phyloP scores from a whole-genome alignment of 2,888 invertebrate genomes.

The Spodoptera exigua region DNA sequence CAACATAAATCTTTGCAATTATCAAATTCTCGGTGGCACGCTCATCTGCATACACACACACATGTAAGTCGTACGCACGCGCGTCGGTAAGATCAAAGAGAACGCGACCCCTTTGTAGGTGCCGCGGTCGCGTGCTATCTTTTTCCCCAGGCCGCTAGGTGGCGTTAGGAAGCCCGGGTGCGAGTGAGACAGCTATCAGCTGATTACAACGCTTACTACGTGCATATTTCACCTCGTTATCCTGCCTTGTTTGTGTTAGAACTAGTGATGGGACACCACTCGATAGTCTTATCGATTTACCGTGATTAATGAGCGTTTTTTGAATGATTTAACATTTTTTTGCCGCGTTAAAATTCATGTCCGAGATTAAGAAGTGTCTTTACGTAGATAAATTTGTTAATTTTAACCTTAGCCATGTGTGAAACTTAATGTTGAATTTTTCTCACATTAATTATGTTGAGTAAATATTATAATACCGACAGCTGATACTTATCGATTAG shows the following conservation, averaged over 20 bases:
- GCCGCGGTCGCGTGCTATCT: slow-evolving; percentile 87
- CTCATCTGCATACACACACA: slow-evolving; percentile 86
- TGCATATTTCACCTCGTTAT: slow-evolving; percentile 90
- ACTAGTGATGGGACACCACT: slow-evolving; percentile 72
- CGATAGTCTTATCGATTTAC: slow-evolving; percentile 67
- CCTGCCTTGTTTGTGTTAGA: slow-evolving; percentile 89
- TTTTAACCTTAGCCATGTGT: slow-evolving; percentile 22
- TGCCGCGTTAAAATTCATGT: slow-evolving; percentile 21
- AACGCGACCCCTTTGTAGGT: slow-evolving; percentile 86
- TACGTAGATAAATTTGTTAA: not conserved
- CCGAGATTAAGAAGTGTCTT: slow-evolving; percentile 15
- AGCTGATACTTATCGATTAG: slow-evolving; percentile 18
- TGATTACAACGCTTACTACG: slow-evolving; percentile 86
- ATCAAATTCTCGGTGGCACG: slow-evolving; percentile 85
- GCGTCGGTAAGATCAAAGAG: slow-evolving; percentile 87
- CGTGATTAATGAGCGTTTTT: slow-evolving; percentile 72
- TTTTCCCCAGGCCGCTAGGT: slow-evolving; percentile 78
- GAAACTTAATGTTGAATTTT: slow-evolving; percentile 15
- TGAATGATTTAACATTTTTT: slow-evolving; percentile 23
- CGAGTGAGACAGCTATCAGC: slow-evolving; percentile 76
- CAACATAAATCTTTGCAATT: slow-evolving; percentile 88
- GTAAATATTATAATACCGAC: slow-evolving; percentile 5
- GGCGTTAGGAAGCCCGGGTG: slow-evolving; percentile 70
- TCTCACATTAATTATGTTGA: slow-evolving; percentile 33
- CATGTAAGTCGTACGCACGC: slow-evolving; percentile 81